Percentiles rank a stretch among this genome's conserved stretches.
These are phyloP conservation scores for Nomada lathburiana DNA, from an alignment of 2,888 invertebrate species.

Conservation along the genomic window DNA sequence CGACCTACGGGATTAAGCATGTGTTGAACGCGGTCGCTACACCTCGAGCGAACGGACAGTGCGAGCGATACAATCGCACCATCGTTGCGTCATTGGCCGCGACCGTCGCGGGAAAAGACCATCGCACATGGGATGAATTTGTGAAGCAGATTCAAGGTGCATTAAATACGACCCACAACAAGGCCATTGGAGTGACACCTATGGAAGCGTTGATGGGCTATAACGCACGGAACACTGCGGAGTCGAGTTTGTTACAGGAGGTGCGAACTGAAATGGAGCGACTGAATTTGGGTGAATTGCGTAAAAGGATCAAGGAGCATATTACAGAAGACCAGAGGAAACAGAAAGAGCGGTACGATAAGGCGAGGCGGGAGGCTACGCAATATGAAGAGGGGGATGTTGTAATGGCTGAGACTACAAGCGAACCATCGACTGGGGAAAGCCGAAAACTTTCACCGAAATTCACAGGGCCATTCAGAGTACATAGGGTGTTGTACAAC, in stretches of 20 bases:
- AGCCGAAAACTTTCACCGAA: slow-evolving; percentile 5
- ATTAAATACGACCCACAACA: not conserved
- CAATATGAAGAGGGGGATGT: not conserved
- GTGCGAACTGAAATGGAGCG: not conserved
- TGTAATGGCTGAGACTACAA: slow-evolving; percentile 6
- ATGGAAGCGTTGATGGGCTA: slow-evolving; percentile 1
- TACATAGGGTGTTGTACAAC: not conserved
- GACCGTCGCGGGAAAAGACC: not conserved
- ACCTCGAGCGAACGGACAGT: not conserved
- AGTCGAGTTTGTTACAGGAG: slow-evolving; percentile 4
- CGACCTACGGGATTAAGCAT: not conserved
- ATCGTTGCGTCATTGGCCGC: slow-evolving; percentile 8
- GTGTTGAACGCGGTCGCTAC: not conserved
- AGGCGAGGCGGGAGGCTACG: not conserved
- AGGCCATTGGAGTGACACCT: not conserved
- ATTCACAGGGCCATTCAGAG: not conserved
- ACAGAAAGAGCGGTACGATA: not conserved
- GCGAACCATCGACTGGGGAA: not conserved
- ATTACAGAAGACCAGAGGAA: slow-evolving; percentile 4
- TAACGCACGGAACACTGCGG: not conserved
- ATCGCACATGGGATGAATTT: not conserved
- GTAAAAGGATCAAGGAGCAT: not conserved
- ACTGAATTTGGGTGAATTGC: not conserved
- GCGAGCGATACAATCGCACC: not conserved
- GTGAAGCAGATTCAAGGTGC: slow-evolving; percentile 14